Evolutionary conservation across 2,113 vertebrate species (phyloP).

Genomic region (Cheilinus undulatus): DNA sequence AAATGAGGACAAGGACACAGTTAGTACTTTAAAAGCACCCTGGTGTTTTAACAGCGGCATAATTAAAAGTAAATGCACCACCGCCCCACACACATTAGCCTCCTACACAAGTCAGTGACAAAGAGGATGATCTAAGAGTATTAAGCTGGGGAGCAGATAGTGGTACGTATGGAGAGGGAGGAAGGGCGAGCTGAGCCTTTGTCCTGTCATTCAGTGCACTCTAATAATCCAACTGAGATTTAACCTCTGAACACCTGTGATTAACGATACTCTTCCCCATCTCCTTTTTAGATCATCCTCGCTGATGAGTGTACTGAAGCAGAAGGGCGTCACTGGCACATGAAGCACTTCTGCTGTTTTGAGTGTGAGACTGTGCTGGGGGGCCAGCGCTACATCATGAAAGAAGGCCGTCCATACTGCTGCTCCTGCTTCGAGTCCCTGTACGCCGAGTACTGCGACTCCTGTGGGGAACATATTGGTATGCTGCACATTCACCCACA

Average conservation of each 20-base stretch:
- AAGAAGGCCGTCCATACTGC: slow-evolving; percentile 97
- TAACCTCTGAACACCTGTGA: slow-evolving; percentile 31
- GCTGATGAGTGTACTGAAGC: slow-evolving; percentile 98
- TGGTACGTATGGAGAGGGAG: slow-evolving; percentile 9
- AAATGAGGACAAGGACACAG: slow-evolving; percentile 51
- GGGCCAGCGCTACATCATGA: slow-evolving; percentile 99
- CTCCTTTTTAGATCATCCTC: slow-evolving; percentile 91
- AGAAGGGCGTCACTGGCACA: slow-evolving; percentile 98
- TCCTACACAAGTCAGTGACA: slow-evolving; percentile 45
- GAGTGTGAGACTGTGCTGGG: slow-evolving; percentile 96
- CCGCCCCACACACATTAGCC: slow-evolving; percentile 54
- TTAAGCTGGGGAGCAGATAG: slow-evolving; percentile 31
- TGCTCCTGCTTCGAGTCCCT: slow-evolving; percentile 97
- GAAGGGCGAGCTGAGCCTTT: slow-evolving; percentile 29
- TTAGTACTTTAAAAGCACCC: slow-evolving; percentile 49
- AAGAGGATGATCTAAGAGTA: slow-evolving; percentile 59
- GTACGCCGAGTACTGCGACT: slow-evolving; percentile 97
- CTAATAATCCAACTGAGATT: slow-evolving; percentile 49
- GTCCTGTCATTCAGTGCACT: slow-evolving; percentile 54
- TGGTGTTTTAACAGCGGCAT: slow-evolving; percentile 44
- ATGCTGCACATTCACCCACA: slow-evolving; percentile 54
- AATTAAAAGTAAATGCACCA: slow-evolving; percentile 70
- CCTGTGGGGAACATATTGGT: slow-evolving; percentile 98
- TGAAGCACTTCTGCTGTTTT: slow-evolving; percentile 99
- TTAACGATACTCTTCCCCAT: slow-evolving; percentile 52